Evolutionary conservation across 2,888 invertebrate genomes (phyloP).

Genomic region (Lasioglossum villosulum): DNA sequence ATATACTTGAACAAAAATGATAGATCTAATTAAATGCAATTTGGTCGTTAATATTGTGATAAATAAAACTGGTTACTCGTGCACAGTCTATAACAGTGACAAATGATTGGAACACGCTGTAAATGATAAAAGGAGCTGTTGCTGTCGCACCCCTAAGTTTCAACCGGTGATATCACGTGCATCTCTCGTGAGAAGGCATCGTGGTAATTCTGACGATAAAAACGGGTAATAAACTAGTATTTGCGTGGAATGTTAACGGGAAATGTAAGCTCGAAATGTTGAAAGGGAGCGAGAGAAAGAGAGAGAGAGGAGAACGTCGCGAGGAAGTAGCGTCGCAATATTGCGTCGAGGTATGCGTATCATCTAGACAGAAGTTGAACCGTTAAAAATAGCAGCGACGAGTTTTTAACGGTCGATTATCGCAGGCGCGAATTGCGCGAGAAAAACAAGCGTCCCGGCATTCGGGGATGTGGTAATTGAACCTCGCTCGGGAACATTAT

Average conservation of each 20-base stretch:
- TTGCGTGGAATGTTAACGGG: no score
- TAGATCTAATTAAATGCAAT: no score
- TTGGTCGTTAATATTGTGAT: no score
- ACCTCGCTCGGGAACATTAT: neutral
- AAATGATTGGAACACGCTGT: no score
- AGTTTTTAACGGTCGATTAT: slow-evolving; percentile 17
- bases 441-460: neutral
- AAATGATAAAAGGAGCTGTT: no score
- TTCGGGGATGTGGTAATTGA: neutral
- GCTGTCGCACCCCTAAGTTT: no score
- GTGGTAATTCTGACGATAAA: no score
- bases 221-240: no score
- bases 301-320: neutral
- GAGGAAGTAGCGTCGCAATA: slow-evolving; percentile 18
- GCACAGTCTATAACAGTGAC: neutral
- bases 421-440: neutral
- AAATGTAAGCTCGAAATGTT: neutral
- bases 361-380: slow-evolving; percentile 7
- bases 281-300: neutral
- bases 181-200: no score
- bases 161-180: no score
- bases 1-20: no score
- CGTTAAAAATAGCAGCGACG: slow-evolving; percentile 30
- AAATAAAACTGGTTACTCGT: no score
- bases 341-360: neutral